These are phyloP conservation scores for Lasioglossum zephyrum DNA, from an alignment of 2,888 invertebrate species.

Conservation along the genomic window DNA sequence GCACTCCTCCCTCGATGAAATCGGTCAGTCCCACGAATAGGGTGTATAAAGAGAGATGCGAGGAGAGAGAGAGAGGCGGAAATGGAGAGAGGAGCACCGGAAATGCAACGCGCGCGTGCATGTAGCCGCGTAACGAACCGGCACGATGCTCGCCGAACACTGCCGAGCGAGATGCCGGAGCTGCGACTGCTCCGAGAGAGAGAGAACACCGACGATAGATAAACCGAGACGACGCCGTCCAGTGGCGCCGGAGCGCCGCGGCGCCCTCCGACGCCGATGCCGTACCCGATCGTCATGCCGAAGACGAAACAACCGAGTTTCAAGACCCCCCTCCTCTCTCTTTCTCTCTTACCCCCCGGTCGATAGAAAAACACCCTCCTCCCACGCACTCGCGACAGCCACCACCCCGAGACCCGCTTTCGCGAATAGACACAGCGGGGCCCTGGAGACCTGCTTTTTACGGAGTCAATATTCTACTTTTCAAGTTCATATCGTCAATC, in stretches of 20 bases:
- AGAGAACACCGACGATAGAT: constrained; percentile 6
- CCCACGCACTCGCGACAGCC: constrained; percentile 40
- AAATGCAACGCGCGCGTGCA: constrained; percentile 63
- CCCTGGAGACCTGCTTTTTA: not conserved
- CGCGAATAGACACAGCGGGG: not conserved
- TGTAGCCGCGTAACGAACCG: constrained; percentile 67
- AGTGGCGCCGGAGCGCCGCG: constrained; percentile 68
- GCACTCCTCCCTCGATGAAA: constrained; percentile 41
- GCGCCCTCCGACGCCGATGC: constrained; percentile 34
- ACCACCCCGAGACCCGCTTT: constrained; percentile 23
- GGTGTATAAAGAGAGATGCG: constrained; percentile 16
- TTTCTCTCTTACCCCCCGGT: constrained; percentile 28
- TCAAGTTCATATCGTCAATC: too few species aligned
- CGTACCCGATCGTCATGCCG: constrained; percentile 21
- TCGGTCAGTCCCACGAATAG: constrained; percentile 53
- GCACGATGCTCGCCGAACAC: constrained; percentile 75
- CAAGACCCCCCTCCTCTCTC: constrained; percentile 7
- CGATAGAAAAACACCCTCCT: constrained; percentile 63
- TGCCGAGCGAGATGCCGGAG: constrained; percentile 68
- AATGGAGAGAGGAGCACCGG: constrained; percentile 34
- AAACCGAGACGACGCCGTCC: constrained; percentile 59
- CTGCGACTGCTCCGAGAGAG: constrained; percentile 46
- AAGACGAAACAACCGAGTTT: constrained; percentile 22
- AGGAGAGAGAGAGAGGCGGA: constrained; percentile 21
- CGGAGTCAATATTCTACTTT: not conserved